Evolutionary conservation across 2,888 invertebrate genomes (phyloP).

Genomic region (Pterostichus madidus): DNA sequence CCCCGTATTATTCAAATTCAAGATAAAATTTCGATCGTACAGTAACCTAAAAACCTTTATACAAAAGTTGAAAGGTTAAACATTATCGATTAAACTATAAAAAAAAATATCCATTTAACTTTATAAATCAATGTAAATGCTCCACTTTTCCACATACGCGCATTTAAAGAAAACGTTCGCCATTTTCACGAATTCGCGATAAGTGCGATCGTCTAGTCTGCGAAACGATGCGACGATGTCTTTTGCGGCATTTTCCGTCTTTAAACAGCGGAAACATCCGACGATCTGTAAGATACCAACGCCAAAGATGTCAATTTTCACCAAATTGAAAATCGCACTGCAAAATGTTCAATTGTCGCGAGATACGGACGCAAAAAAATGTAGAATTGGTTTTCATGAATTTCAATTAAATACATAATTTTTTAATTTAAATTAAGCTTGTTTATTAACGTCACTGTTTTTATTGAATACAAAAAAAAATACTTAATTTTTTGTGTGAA

Average conservation of each 20-base stretch:
- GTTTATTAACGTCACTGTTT: constrained; percentile 44
- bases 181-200: constrained; percentile 23
- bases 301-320: constrained; percentile 19
- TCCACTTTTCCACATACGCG: neutral
- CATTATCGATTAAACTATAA: neutral
- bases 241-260: constrained; percentile 12
- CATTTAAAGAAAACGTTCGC: constrained; percentile 7
- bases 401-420: constrained; percentile 36
- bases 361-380: neutral
- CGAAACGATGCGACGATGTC: constrained; percentile 34
- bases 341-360: neutral
- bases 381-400: too few species aligned
- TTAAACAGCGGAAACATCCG: constrained; percentile 31
- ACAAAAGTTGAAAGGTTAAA: too few species aligned
- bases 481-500: too few species aligned
- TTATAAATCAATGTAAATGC: constrained; percentile 39
- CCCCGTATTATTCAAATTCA: too few species aligned
- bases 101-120: neutral
- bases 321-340: constrained; percentile 35
- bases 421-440: constrained; percentile 33
- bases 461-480: neutral
- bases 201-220: constrained; percentile 1
- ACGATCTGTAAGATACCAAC: constrained; percentile 28
- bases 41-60: too few species aligned
- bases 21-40: too few species aligned